Evolutionary conservation across 1,140 invertebrate species (phyloP), one percentile per base, ranked within the genome.

Genomic region (Amyelois transitella): DNA sequence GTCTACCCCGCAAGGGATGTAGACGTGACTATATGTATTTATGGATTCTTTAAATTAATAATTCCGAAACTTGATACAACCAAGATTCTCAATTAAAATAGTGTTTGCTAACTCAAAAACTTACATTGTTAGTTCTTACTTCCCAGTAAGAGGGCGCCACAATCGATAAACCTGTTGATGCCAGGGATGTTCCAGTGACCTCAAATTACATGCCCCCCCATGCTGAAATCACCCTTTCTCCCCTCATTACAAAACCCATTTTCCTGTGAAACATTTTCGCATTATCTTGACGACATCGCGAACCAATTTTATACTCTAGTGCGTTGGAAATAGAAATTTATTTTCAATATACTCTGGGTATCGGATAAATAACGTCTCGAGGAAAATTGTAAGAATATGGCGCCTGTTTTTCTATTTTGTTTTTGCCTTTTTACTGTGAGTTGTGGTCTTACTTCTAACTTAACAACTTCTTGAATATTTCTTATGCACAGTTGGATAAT

Each of bases 141-240:
- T 38, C 2, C 14, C 45, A 50, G 21, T 17, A 61, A 72, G 69
- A 68, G 68, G 69, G 66, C 66, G 62, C 59, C 54, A 55, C 54
- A 60, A 63, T 68, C 67, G 49, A 64, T 62, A 69, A 60, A 68
- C 64, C 59, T 69, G 66, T 68, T 66, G 60, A 58, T 43, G 45
- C 51, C 49, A 53, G 53, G 54, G 59, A 47, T 69, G 69, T 47
- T 66, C 66, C 47, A 72, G 56, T 72, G 60, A 72, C 65, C 69
- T 69, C 52, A 66, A 49, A 60, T 18, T 51, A 19, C 2, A 4
- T 8, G 12, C 22, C 20, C 17, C 20, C n/a, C 17, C 56, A 48
- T 18, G 43, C 19, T 18, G 47, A 64, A 58, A 43, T 21, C 32
- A 44, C 14, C 51, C 25, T 44, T 58, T 43, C n/a, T 14, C n/a